Evolutionary conservation across 2,113 vertebrate species (phyloP).

Genomic region (Mobula birostris): DNA sequence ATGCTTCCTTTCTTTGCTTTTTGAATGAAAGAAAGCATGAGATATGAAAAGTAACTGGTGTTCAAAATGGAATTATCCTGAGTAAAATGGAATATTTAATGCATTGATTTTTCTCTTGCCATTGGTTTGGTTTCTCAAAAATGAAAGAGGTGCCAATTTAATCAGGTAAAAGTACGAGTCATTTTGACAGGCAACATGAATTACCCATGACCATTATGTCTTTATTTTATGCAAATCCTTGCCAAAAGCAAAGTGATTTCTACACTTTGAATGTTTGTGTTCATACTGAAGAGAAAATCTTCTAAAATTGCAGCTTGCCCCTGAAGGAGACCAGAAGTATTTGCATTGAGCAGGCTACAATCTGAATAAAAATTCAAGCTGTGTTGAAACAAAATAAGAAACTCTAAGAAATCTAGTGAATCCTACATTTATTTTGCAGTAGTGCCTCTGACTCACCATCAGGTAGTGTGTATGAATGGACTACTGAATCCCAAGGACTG

Average conservation of each 20-base stretch:
- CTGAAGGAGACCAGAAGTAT: not conserved
- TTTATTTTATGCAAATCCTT: not conserved
- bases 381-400: not conserved
- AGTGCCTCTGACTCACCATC: not conserved
- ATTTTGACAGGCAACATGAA: constrained; percentile 17
- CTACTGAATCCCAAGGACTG: not conserved
- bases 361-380: not conserved
- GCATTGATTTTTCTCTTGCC: not conserved
- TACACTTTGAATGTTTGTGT: not conserved
- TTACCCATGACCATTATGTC: not conserved
- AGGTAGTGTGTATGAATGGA: not conserved
- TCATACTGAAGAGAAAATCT: not conserved
- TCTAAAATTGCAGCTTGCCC: not conserved
- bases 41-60: not conserved
- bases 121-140: not conserved
- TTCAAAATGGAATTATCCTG: not conserved
- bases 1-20: not conserved
- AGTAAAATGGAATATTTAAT: not conserved
- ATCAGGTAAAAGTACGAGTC: not conserved
- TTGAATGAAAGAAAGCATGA: not conserved
- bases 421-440: not conserved
- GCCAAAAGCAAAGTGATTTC: not conserved
- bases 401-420: not conserved
- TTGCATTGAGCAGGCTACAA: not conserved
- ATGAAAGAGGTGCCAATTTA: not conserved